A percentile compares a stretch with the other conserved stretches of the same genome.
Evolutionary conservation across 2,113 vertebrate species (phyloP).

Genomic region (Oncorhynchus clarkii): DNA sequence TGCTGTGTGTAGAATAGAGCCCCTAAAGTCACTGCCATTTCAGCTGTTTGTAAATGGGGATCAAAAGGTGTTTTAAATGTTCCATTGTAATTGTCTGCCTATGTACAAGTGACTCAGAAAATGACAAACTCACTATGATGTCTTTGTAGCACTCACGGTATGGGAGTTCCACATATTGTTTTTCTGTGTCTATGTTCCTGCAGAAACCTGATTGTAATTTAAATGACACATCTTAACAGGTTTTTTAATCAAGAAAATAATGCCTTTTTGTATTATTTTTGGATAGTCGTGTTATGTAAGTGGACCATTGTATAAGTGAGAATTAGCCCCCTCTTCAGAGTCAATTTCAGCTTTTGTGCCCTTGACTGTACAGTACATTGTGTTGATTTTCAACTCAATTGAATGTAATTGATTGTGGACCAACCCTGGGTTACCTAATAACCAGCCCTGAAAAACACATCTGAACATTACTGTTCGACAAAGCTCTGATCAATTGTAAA

Average conservation of each 20-base stretch:
- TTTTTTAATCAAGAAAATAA: slow-evolving; percentile 10
- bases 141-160: slow-evolving; percentile 6
- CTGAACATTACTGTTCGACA: slow-evolving; percentile 34
- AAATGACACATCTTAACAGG: not conserved
- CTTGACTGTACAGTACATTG: slow-evolving; percentile 18
- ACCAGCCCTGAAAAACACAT: slow-evolving; percentile 23
- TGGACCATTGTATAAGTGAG: slow-evolving; percentile 6
- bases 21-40: too few relatives aligned
- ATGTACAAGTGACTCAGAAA: slow-evolving; percentile 9
- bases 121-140: not conserved
- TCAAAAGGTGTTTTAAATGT: too few relatives aligned
- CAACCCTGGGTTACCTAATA: slow-evolving; percentile 49
- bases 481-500: slow-evolving; percentile 40
- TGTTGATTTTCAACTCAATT: slow-evolving; percentile 61
- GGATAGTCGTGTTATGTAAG: not conserved
- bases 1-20: too few relatives aligned
- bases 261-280: slow-evolving; percentile 11
- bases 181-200: not conserved
- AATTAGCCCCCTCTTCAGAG: slow-evolving; percentile 8
- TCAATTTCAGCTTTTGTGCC: slow-evolving; percentile 28
- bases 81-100: too few relatives aligned
- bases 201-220: slow-evolving; percentile 26
- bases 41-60: too few relatives aligned
- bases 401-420: slow-evolving; percentile 49
- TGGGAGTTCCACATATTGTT: not conserved